Evolutionary conservation across 2,888 invertebrate species (phyloP), one percentile per base, ranked within the genome.

Genomic region (Drosophila sordidapex): DNA sequence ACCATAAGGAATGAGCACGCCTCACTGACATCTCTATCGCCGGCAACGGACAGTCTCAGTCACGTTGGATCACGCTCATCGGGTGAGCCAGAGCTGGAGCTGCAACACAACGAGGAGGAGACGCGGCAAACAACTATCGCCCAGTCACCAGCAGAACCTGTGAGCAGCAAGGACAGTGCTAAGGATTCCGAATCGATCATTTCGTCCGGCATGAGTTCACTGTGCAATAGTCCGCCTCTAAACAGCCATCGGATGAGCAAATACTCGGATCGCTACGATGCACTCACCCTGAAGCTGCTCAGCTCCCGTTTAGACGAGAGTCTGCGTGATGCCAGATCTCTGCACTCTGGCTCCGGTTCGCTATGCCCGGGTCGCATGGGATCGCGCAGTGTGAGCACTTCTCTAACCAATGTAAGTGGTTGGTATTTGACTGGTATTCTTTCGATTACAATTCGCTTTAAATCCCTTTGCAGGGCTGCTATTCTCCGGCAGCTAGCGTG

Each of bases 401-500:
- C 92, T 46, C 80, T 92, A 46, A 92, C 92, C 40, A 92, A 92
- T 86, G 93, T 92, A 80, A 91, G 91, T 75, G 25, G 2, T 4
- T 11, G 18, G 6, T 0, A 5, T 46, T 25, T 46, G 15, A 4
- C 8, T 8, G 8, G 4, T 7, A 15, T 46, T 46, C 15, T 15
- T 46, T 46, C 8, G 15, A 46, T 25, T 46, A 25, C 8, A 46
- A 13, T 54, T 53, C 8, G 31, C 1, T 10, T 25, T 21, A 0
- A 18, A 31, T 25, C 49, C 0, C 11, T 2, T 52, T 49, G 8
- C 89, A 96, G 96, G 96, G 96, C 46, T 95, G 95, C 93, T 96
- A 96, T 90, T 96, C 96, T 0, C 96, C 96, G 0, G 96, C 96
- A 25, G 93, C 95, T 4, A 96, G 96, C 81, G 94, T 95, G 40